Evolutionary conservation across 2,113 vertebrate genomes (phyloP).

Genomic region (Sus scrofa): T2T-Sscrofa CM000828.6:38957501-38958000

Average conservation of each 20-base stretch:
- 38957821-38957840: not conserved
- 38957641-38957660: not conserved
- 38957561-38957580: not conserved
- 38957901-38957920: not conserved
- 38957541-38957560: slow-evolving; percentile 21
- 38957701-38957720: not conserved
- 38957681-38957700: not conserved
- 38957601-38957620: not conserved
- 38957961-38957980: not conserved
- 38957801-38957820: not conserved
- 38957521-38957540: not conserved
- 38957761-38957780: not conserved
- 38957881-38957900: not conserved
- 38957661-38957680: not conserved
- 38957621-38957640: not conserved
- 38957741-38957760: not conserved
- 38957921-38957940: slow-evolving; percentile 41
- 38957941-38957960: not conserved
- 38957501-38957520: not conserved
- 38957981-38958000: not conserved
- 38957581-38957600: not conserved
- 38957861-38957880: not conserved
- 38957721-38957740: not conserved
- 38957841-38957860: not conserved
- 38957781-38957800: not conserved